Evolutionary conservation across 2,113 vertebrate species (phyloP).

Genomic region (Channa argus): DNA sequence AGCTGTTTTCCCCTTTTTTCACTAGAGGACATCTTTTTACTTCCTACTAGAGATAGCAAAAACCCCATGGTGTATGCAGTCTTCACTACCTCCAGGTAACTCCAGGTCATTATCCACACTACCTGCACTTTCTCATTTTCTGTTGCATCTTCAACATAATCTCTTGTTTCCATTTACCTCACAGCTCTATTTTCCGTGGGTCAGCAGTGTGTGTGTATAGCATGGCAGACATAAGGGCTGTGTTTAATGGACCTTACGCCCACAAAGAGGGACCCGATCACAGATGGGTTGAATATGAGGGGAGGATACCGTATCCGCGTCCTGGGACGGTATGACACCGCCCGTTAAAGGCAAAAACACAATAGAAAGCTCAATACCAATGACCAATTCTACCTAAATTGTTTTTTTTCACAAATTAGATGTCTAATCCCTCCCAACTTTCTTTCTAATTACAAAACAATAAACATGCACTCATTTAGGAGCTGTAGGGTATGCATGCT

Average conservation of each 20-base stretch:
- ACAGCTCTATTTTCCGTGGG: conserved; percentile 95
- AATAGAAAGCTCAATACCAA: background rate
- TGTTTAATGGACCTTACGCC: conserved; percentile 95
- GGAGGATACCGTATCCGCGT: conserved; percentile 93
- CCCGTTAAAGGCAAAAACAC: background rate
- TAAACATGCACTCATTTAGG: conserved; percentile 43
- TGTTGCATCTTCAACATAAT: background rate
- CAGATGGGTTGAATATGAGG: conserved; percentile 95
- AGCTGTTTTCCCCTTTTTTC: conserved; percentile 18
- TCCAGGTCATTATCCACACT: background rate
- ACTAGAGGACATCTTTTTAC: conserved; percentile 94
- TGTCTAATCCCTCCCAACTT: background rate
- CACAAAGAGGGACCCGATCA: conserved; percentile 97
- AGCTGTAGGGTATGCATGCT: conserved; percentile 20
- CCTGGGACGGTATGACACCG: conserved; percentile 88
- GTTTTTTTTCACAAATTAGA: conserved; percentile 9
- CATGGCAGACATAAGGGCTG: conserved; percentile 94
- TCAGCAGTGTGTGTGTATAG: conserved; percentile 98
- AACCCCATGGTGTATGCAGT: conserved; percentile 94
- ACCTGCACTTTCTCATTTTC: background rate
- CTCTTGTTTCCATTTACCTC: conserved; percentile 22
- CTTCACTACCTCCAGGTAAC: conserved; percentile 96
- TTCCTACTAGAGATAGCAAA: conserved; percentile 93
- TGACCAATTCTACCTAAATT: background rate
- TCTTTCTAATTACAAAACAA: conserved; percentile 37